Percentiles rank a stretch among this genome's conserved stretches.
These are phyloP conservation scores for Alauda arvensis DNA, from an alignment of 2,797 vertebrate species.

Conservation along the genomic window DNA sequence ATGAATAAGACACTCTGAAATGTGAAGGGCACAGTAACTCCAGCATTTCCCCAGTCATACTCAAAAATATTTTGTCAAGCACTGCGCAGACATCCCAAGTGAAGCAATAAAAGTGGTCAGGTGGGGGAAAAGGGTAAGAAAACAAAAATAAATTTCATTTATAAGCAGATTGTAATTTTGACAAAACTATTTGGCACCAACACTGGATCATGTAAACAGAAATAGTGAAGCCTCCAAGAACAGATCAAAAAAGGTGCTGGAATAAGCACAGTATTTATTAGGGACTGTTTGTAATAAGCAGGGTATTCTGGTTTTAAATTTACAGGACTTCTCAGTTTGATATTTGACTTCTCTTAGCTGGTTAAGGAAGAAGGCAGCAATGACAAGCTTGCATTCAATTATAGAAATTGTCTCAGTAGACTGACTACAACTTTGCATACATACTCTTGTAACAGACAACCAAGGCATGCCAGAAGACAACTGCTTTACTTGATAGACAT, in stretches of 20 bases:
- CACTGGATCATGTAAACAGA: background rate
- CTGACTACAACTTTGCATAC: constrained; percentile 33
- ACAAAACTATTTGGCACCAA: background rate
- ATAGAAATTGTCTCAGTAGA: constrained; percentile 14
- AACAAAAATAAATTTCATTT: background rate
- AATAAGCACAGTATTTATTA: background rate
- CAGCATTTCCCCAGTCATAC: background rate
- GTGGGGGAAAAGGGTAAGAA: background rate
- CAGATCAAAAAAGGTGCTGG: background rate
- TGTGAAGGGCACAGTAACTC: background rate
- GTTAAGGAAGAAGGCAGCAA: constrained; percentile 3
- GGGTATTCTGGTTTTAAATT: background rate
- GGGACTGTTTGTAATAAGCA: background rate
- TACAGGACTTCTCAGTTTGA: background rate
- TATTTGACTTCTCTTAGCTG: background rate
- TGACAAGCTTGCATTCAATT: constrained; percentile 21
- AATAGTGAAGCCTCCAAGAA: background rate
- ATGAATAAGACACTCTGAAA: background rate
- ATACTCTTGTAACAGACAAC: constrained; percentile 49
- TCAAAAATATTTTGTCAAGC: background rate
- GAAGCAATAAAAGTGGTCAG: background rate
- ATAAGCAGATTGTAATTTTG: background rate
- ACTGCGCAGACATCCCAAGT: background rate
- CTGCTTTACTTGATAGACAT: constrained; percentile 39
- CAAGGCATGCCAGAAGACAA: constrained; percentile 38